These are phyloP conservation scores for Camponotus vicinus DNA, from an alignment of 1,140 invertebrate genomes.

Conservation along the genomic window DNA sequence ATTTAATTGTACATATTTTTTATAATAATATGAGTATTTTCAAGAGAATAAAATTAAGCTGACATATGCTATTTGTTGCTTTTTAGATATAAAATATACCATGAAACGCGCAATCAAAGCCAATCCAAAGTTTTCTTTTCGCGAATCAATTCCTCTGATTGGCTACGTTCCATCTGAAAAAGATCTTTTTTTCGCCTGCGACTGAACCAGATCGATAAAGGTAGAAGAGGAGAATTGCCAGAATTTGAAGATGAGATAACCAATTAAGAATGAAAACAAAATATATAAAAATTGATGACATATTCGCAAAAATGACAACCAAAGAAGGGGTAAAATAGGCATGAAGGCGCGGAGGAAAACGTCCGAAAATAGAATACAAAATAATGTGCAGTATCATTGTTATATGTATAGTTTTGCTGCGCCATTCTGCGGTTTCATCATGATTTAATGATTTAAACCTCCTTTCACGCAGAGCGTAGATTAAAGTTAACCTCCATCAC, in stretches of 20 bases:
- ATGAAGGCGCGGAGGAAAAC: background rate
- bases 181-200: too few species aligned
- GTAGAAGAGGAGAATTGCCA: background rate
- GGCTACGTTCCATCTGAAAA: too few species aligned
- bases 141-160: too few species aligned
- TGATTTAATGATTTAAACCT: slow-evolving; percentile 6
- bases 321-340: background rate
- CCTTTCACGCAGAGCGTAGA: background rate
- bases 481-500: slow-evolving; percentile 8
- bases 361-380: background rate
- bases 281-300: background rate
- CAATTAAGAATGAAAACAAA: background rate
- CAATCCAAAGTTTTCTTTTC: too few species aligned
- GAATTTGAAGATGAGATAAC: too few species aligned
- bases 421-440: background rate
- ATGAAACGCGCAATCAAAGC: too few species aligned
- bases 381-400: too few species aligned
- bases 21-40: too few species aligned
- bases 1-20: too few species aligned
- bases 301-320: background rate
- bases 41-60: too few species aligned
- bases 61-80: too few species aligned
- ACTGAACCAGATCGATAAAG: background rate
- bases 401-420: background rate
- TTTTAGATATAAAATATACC: too few species aligned